These are phyloP conservation scores for Leptinotarsa undecemlineata DNA, from an alignment of 1,140 invertebrate species.

Conservation along the genomic window DNA sequence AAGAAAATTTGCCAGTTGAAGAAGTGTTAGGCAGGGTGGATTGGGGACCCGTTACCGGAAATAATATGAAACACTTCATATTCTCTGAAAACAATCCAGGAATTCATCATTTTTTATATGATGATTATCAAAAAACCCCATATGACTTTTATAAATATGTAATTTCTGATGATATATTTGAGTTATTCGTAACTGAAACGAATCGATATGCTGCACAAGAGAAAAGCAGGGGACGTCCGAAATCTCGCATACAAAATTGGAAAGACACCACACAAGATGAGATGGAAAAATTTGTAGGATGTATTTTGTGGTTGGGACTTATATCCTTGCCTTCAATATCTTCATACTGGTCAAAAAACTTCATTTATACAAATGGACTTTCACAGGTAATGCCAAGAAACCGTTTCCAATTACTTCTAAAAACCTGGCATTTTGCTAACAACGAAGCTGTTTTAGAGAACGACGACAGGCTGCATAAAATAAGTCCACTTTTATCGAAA, in stretches of 20 bases:
- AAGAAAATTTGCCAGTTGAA: neutral
- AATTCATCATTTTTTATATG: neutral
- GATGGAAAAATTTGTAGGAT: slow-evolving; percentile 4
- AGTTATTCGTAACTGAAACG: slow-evolving; percentile 11
- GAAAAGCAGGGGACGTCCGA: neutral
- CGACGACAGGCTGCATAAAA: slow-evolving; percentile 41
- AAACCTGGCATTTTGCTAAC: slow-evolving; percentile 41
- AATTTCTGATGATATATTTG: neutral
- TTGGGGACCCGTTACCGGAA: neutral
- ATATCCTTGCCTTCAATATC: slow-evolving; percentile 20
- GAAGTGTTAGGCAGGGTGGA: neutral
- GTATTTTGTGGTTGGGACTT: slow-evolving; percentile 24
- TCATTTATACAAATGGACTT: slow-evolving; percentile 32
- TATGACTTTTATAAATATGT: neutral
- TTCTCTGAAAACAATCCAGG: slow-evolving; percentile 8
- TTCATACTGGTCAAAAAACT: slow-evolving; percentile 31
- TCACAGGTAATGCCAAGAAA: slow-evolving; percentile 40
- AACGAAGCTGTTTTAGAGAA: slow-evolving; percentile 34
- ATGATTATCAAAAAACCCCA: neutral
- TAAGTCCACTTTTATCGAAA: slow-evolving; percentile 35
- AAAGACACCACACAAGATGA: slow-evolving; percentile 1
- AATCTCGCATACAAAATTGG: neutral
- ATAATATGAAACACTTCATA: neutral
- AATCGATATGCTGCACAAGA: slow-evolving; percentile 8
- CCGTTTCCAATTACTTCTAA: slow-evolving; percentile 44